Evolutionary conservation across 2,888 invertebrate genomes (phyloP).

Genomic region (Pseudanteris insignis): DNA sequence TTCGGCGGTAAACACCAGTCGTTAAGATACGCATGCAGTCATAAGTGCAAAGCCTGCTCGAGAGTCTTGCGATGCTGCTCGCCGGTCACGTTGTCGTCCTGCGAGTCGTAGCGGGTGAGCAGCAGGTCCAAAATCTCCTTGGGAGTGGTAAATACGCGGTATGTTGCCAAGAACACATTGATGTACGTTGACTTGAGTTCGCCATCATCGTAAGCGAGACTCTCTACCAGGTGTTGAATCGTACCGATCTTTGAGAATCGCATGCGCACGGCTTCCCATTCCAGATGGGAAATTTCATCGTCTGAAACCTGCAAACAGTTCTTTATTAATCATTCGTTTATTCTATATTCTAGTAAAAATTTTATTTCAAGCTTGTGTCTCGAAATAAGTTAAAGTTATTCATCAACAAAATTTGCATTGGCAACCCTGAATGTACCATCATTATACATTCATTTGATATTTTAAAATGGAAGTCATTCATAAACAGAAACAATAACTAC

Average conservation of each 20-base stretch:
- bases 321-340: background rate
- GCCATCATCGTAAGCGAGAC: slow-evolving; percentile 91
- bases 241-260: slow-evolving; percentile 96
- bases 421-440: no score
- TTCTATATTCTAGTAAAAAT: no score
- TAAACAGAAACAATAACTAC: slow-evolving; percentile 45
- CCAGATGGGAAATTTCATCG: slow-evolving; percentile 93
- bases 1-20: slow-evolving; percentile 85
- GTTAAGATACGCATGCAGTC: slow-evolving; percentile 97
- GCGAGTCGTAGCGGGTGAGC: slow-evolving; percentile 79
- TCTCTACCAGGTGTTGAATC: slow-evolving; percentile 91
- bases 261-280: slow-evolving; percentile 98
- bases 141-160: slow-evolving; percentile 89
- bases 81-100: slow-evolving; percentile 72
- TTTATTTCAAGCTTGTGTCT: no score
- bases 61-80: slow-evolving; percentile 84
- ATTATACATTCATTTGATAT: background rate
- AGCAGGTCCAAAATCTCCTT: slow-evolving; percentile 85
- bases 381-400: no score
- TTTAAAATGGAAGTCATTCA: background rate
- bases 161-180: slow-evolving; percentile 96
- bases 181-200: slow-evolving; percentile 97
- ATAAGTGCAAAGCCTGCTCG: slow-evolving; percentile 91
- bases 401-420: no score
- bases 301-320: slow-evolving; percentile 77